A percentile compares a stretch with the other conserved stretches of the same genome.
These are phyloP conservation scores for Dufourea novaeangliae DNA, from an alignment of 1,140 invertebrate genomes.

Conservation along the genomic window DNA sequence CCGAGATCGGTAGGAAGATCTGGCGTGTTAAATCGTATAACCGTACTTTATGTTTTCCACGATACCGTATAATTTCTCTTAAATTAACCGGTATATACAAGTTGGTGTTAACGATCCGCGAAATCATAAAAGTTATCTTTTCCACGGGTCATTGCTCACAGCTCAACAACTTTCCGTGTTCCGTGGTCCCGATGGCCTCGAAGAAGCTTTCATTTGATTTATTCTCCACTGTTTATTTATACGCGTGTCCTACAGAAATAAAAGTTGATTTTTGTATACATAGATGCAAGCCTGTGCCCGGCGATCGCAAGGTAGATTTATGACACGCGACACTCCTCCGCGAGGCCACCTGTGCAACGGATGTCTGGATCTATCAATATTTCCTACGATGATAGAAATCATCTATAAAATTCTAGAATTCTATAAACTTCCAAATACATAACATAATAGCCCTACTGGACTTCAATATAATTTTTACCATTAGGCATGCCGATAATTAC, in stretches of 20 bases:
- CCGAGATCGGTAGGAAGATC: background rate
- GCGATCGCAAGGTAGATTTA: background rate
- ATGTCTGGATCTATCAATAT: slow-evolving; percentile 4
- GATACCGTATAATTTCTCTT: background rate
- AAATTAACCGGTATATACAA: background rate
- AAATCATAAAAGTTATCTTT: background rate
- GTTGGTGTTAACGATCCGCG: background rate
- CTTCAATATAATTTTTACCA: too few relatives aligned
- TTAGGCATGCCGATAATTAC: too few relatives aligned
- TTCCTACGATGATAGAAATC: slow-evolving; percentile 15
- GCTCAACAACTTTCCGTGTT: slow-evolving; percentile 1
- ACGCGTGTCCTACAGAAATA: background rate
- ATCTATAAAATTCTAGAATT: too few relatives aligned
- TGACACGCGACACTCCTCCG: slow-evolving; percentile 20
- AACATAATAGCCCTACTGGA: too few relatives aligned
- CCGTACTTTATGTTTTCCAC: background rate
- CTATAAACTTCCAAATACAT: too few relatives aligned
- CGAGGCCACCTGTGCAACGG: background rate
- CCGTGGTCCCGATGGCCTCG: background rate
- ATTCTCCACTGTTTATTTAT: background rate
- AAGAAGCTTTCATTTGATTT: slow-evolving; percentile 4
- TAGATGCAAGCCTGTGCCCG: background rate
- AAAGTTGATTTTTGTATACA: background rate
- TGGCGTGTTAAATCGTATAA: background rate
- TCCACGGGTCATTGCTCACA: slow-evolving; percentile 3